Conservation (phyloP, 2,797 vertebrate genomes). For the Chromis chromis region DNA sequence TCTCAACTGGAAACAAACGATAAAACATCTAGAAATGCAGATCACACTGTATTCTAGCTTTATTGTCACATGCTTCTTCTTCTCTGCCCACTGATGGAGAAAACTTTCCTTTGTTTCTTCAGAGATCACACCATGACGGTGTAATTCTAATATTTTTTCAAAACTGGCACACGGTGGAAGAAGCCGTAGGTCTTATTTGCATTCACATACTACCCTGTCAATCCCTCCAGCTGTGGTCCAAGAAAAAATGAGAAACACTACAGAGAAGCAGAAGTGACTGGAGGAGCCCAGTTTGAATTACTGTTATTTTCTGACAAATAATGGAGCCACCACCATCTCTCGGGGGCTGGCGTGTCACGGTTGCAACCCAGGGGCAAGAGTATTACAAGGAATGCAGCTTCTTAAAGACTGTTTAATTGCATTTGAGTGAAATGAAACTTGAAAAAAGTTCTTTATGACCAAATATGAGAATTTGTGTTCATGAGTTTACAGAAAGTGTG, state of each 20-base stretch:
- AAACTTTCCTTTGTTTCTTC: neutral
- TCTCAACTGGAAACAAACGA: neutral
- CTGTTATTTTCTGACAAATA: conserved; percentile 73
- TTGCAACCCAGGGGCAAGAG: conserved; percentile 12
- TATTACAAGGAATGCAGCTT: conserved; percentile 8
- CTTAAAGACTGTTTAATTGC: neutral
- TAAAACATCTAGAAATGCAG: neutral
- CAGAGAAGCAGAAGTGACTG: conserved; percentile 62
- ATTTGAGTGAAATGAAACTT: neutral
- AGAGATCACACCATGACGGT: conserved; percentile 5
- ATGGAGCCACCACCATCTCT: conserved; percentile 35
- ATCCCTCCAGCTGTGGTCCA: conserved; percentile 62
- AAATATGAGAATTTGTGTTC: neutral
- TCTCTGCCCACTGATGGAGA: no score
- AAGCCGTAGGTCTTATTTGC: conserved; percentile 49
- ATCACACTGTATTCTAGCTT: neutral
- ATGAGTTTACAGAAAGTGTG: no score
- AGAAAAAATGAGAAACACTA: conserved; percentile 67
- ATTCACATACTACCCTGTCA: conserved; percentile 48
- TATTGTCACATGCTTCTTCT: neutral
- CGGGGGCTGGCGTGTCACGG: conserved; percentile 23
- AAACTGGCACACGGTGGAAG: conserved; percentile 3
- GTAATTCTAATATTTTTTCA: neutral
- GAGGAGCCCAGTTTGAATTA: conserved; percentile 67
- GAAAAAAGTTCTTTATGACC: neutral